Evolutionary conservation across 2,888 invertebrate species (phyloP).

Genomic region (Julus scanicus): DNA sequence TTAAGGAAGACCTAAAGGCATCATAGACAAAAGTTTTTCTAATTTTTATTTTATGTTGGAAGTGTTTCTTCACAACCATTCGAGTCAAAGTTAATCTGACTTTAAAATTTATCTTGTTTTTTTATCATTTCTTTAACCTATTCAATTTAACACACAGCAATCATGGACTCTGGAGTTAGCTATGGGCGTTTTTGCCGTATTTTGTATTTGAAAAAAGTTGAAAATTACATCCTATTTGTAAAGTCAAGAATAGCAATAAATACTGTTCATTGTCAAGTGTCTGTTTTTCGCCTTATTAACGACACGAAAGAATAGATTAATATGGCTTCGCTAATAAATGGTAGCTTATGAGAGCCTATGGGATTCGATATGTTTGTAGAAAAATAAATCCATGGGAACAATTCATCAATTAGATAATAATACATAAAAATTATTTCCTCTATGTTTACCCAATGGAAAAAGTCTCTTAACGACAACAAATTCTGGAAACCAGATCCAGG

Average conservation of each 20-base stretch:
- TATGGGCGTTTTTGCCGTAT: no score
- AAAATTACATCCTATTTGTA: background rate
- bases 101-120: no score
- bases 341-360: background rate
- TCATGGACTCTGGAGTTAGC: no score
- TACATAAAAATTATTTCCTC: background rate
- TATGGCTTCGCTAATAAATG: background rate
- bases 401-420: conserved; percentile 32
- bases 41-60: no score
- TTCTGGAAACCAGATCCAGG: background rate
- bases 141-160: no score
- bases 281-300: background rate
- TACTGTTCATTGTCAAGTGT: background rate
- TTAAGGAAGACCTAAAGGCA: background rate
- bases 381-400: conserved; percentile 31
- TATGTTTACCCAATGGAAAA: background rate
- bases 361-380: background rate
- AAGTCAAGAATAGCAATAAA: background rate
- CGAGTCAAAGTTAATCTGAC: no score
- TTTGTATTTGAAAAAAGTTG: background rate
- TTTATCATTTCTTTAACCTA: no score
- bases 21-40: no score
- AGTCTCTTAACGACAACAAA: background rate
- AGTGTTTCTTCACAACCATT: no score
- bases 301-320: background rate